Evolutionary conservation across 2,797 vertebrate genomes (phyloP).

Genomic region (Orestias chungarensis): DNA sequence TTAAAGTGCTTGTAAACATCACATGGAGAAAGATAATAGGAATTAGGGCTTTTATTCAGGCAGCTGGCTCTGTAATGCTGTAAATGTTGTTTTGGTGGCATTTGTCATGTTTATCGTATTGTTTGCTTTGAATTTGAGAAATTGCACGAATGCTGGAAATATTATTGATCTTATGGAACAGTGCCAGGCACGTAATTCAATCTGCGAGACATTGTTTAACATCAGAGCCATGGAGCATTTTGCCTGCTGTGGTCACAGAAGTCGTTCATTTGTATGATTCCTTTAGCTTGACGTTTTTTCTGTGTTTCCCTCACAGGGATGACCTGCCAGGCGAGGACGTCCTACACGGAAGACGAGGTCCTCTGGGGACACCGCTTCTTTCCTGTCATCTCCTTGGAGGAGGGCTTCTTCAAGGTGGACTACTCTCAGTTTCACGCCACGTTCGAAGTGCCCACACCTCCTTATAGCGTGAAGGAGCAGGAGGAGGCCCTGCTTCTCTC

Average conservation of each 20-base stretch:
- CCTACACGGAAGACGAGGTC: slow-evolving; percentile 98
- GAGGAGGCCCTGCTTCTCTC: slow-evolving; percentile 97
- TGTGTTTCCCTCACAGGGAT: slow-evolving; percentile 83
- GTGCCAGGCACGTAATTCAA: slow-evolving; percentile 60
- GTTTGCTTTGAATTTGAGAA: slow-evolving; percentile 50
- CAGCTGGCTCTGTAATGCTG: slow-evolving; percentile 48
- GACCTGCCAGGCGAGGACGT: slow-evolving; percentile 98
- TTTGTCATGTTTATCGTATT: slow-evolving; percentile 47
- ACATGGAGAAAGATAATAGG: slow-evolving; percentile 45
- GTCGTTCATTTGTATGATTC: neutral
- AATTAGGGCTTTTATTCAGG: slow-evolving; percentile 49
- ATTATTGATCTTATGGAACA: slow-evolving; percentile 39
- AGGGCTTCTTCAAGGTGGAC: slow-evolving; percentile 99
- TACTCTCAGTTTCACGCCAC: slow-evolving; percentile 99
- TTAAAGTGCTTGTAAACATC: slow-evolving; percentile 50
- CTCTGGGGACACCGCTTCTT: slow-evolving; percentile 99
- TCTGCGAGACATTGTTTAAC: slow-evolving; percentile 43
- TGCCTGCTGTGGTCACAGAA: slow-evolving; percentile 2
- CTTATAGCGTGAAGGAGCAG: slow-evolving; percentile 96
- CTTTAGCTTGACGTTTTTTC: slow-evolving; percentile 9
- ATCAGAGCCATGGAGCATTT: slow-evolving; percentile 38
- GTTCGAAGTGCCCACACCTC: slow-evolving; percentile 94
- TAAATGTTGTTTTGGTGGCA: slow-evolving; percentile 30
- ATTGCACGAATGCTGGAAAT: slow-evolving; percentile 41
- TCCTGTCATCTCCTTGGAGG: slow-evolving; percentile 97